Evolutionary conservation across 2,888 invertebrate species (phyloP).

Genomic region (Pristionchus maxplancki): DNA sequence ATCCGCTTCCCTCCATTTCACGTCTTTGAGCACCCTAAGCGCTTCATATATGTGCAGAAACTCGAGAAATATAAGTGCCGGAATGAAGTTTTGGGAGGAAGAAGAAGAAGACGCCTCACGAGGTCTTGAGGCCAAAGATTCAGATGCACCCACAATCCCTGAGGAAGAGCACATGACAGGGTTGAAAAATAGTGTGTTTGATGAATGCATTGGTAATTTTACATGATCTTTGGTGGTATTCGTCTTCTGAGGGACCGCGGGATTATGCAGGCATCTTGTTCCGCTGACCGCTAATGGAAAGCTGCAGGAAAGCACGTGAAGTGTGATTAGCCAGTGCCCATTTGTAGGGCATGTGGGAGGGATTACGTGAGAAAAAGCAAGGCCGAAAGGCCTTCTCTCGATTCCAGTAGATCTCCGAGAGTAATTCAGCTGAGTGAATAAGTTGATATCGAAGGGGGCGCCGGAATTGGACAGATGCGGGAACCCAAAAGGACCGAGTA

Average conservation of each 20-base stretch:
- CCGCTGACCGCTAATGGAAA: background rate
- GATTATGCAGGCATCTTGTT: no score
- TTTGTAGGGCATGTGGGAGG: background rate
- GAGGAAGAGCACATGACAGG: no score
- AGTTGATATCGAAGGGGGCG: background rate
- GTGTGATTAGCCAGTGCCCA: conserved; percentile 10
- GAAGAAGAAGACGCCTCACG: background rate
- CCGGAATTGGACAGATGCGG: background rate
- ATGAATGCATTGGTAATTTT: background rate
- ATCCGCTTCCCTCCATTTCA: background rate
- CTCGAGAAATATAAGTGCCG: conserved; percentile 23
- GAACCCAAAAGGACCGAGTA: background rate
- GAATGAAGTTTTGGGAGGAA: conserved; percentile 14
- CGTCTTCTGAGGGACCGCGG: no score
- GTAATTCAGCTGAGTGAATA: background rate
- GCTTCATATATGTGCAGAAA: conserved; percentile 24
- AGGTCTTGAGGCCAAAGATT: conserved; percentile 29
- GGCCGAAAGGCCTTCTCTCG: background rate
- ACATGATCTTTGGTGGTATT: no score
- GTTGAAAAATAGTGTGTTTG: background rate
- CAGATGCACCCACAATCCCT: background rate
- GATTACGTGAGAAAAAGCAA: background rate
- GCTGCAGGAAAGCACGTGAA: background rate
- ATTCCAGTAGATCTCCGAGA: background rate
- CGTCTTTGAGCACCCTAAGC: background rate